These are phyloP conservation scores for Eudyptes chrysolophus DNA, from an alignment of 2,113 vertebrate species.

Conservation along the genomic window DNA sequence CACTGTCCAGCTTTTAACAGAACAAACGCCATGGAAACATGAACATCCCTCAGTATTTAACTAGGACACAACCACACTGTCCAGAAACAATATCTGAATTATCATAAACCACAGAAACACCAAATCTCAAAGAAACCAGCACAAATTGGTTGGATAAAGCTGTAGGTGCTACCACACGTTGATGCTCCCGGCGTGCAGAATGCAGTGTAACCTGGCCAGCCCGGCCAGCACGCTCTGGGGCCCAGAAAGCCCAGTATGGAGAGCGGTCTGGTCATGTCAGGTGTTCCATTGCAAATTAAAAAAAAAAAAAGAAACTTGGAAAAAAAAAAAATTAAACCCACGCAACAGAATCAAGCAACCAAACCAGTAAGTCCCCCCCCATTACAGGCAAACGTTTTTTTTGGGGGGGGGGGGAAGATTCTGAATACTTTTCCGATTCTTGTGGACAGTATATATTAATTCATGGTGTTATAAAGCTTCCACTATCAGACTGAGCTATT, in stretches of 20 bases:
- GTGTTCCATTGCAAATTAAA: background rate
- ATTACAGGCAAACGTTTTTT: background rate
- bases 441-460: background rate
- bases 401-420: fast-evolving
- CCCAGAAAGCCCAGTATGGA: background rate
- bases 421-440: background rate
- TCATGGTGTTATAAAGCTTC: background rate
- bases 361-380: background rate
- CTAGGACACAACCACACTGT: background rate
- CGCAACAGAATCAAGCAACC: background rate
- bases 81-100: background rate
- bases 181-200: background rate
- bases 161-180: fast-evolving
- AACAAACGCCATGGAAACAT: background rate
- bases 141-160: background rate
- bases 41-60: background rate
- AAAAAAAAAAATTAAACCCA: background rate
- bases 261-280: background rate
- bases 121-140: background rate
- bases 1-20: background rate
- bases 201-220: background rate
- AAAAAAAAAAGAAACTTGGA: too few relatives aligned
- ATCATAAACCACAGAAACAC: background rate
- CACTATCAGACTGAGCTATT: background rate
- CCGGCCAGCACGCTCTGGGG: background rate